These are phyloP conservation scores for Orbicella faveolata DNA, from an alignment of 64 coral and sea anemone species.

Conservation along the genomic window DNA sequence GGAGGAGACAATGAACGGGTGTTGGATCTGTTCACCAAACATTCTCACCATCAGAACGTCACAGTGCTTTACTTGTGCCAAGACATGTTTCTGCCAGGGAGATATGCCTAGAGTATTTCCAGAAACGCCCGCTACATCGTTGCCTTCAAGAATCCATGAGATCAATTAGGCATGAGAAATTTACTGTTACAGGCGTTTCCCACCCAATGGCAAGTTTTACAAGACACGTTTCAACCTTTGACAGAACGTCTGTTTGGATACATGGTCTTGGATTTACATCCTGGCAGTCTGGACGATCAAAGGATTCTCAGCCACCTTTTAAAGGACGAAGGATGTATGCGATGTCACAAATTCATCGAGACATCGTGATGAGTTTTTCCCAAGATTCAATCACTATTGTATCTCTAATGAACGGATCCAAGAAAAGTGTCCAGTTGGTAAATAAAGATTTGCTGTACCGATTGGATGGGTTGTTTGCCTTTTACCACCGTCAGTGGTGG, in stretches of 20 bases:
- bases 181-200: too few relatives aligned
- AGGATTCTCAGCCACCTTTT: background rate
- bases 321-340: background rate
- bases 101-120: conserved; percentile 19
- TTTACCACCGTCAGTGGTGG: background rate
- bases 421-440: too few relatives aligned
- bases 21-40: too few relatives aligned
- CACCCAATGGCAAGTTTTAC: too few relatives aligned
- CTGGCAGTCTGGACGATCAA: background rate
- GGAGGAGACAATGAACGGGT: too few relatives aligned
- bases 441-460: too few relatives aligned
- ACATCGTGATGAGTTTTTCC: too few relatives aligned
- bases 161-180: too few relatives aligned
- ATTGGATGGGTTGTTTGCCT: background rate
- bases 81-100: conserved; percentile 38
- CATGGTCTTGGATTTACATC: conserved; percentile 12
- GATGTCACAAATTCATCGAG: background rate
- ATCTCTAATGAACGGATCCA: too few relatives aligned
- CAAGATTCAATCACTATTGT: too few relatives aligned
- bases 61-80: conserved; percentile 13
- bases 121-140: conserved; percentile 49
- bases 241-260: background rate
- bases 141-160: too few relatives aligned
- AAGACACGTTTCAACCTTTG: background rate
- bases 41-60: too few relatives aligned